These are phyloP conservation scores for Xiphophorus birchmanni DNA, from an alignment of 2,797 vertebrate genomes.

Conservation along the genomic window DNA sequence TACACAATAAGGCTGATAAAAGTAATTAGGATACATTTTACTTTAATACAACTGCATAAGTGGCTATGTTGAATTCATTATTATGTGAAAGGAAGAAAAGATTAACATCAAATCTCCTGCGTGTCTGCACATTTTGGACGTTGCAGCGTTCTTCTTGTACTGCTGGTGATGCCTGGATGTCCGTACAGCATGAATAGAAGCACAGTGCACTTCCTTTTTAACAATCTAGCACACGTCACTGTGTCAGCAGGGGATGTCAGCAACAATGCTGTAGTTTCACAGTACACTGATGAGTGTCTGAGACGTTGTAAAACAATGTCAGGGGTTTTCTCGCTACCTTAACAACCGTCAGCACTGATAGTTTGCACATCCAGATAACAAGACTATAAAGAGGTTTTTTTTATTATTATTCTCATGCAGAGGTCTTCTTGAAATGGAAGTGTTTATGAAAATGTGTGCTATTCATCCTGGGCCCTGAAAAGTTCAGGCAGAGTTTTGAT, in stretches of 20 bases:
- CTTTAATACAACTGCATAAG: neutral
- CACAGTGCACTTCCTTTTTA: constrained; percentile 58
- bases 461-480: constrained; percentile 42
- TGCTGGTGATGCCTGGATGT: constrained; percentile 31
- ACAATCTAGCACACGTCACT: constrained; percentile 33
- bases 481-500: constrained; percentile 55
- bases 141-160: neutral
- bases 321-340: constrained; percentile 23
- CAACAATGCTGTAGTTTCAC: constrained; percentile 26
- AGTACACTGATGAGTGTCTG: constrained; percentile 40
- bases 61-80: constrained; percentile 8
- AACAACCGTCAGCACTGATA: constrained; percentile 19
- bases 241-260: constrained; percentile 45
- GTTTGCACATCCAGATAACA: constrained; percentile 36
- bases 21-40: constrained; percentile 1
- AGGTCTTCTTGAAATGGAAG: constrained; percentile 38
- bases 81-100: constrained; percentile 6
- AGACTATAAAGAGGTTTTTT: neutral
- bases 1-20: constrained; percentile 5
- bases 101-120: neutral
- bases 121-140: neutral
- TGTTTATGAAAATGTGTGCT: constrained; percentile 40
- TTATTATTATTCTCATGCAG: constrained; percentile 5
- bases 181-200: constrained; percentile 37
- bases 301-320: constrained; percentile 39